phyloP scores from a whole-genome alignment of 2,797 vertebrate genomes.

The Zalophus californianus region DNA sequence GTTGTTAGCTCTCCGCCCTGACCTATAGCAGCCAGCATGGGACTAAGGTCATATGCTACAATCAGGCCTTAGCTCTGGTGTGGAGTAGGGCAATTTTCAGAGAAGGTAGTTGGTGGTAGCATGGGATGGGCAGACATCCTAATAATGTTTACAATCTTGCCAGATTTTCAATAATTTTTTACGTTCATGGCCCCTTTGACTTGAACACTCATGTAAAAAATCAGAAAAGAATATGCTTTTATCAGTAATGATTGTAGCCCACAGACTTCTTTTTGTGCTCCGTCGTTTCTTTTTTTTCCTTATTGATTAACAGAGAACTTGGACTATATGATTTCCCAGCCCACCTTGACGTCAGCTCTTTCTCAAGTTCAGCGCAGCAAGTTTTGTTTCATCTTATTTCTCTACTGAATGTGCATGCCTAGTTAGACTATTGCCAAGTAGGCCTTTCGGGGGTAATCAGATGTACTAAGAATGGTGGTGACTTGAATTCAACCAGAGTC shows the following conservation, averaged over 20 bases:
- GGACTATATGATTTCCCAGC: neutral
- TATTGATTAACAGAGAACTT: neutral
- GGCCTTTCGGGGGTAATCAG: neutral
- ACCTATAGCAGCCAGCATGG: neutral
- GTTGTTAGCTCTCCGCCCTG: neutral
- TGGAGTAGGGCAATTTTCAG: neutral
- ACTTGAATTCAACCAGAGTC: neutral
- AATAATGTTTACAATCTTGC: neutral
- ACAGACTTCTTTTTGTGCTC: neutral
- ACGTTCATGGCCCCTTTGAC: neutral
- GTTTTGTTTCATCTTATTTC: slow-evolving; percentile 30
- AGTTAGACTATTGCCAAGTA: neutral
- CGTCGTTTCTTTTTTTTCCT: neutral
- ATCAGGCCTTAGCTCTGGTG: neutral
- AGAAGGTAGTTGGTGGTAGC: neutral
- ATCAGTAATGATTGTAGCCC: neutral
- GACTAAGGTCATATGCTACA: neutral
- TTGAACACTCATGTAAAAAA: neutral
- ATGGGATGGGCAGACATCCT: neutral
- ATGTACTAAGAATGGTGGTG: neutral
- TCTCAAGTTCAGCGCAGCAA: neutral
- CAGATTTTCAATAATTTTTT: slow-evolving; percentile 23
- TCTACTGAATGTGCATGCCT: neutral
- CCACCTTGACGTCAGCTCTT: neutral
- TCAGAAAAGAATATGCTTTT: slow-evolving; percentile 36